Evolutionary conservation across 1,140 invertebrate genomes (phyloP), one percentile per base, ranked within the genome.

Genomic region (Alviniconcha marisindica): DNA sequence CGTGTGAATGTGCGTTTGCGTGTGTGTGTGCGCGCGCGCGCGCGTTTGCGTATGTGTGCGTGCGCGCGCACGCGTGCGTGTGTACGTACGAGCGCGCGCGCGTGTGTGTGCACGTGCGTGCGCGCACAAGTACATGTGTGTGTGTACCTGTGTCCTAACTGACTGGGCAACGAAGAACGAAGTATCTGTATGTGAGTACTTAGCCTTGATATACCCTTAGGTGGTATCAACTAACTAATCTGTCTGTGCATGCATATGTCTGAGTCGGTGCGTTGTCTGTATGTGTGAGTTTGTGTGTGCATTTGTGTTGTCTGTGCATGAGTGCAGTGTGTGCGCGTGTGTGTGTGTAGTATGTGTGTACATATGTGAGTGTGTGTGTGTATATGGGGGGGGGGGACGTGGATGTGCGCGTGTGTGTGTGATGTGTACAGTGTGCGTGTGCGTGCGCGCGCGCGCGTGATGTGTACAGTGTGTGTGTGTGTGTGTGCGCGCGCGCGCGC

Each of bases 1-100:
- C 33, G 63, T 69, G 63, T 69, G 63, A 33, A 31, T 69, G 63
- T 69, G 63, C 33, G 63, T 69, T n/a, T 69, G 63, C 33, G 63
- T 69, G 63, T 69, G 63, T 69, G 63, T 69, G 63, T 69, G 63
- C 33, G 63, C 12, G 63, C 33, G 63, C 33, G 63, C 33, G 63
- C 33, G 63, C 33, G 63, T 69, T n/a, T 69, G 31, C 5, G n/a
- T 69, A 31, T 69, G 63, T 69, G 63, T 69, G 63, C 63, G 18
- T 33, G 63, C 31, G 28, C 31, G 63, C 2, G 63, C 31, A 33
- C 33, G 63, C 12, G 5, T 33, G 63, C 33, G 31, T 33, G 63
- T 33, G 63, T 31, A 31, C 31, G 28, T 69, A 31, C n/a, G 28
- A 28, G 63, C 33, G 28, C 5, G n/a, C 5, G 28, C 33, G 28